A percentile compares a stretch with the other conserved stretches of the same genome.
phyloP scores from a whole-genome alignment of 2,113 vertebrate species.

The Grantiella picta region DNA sequence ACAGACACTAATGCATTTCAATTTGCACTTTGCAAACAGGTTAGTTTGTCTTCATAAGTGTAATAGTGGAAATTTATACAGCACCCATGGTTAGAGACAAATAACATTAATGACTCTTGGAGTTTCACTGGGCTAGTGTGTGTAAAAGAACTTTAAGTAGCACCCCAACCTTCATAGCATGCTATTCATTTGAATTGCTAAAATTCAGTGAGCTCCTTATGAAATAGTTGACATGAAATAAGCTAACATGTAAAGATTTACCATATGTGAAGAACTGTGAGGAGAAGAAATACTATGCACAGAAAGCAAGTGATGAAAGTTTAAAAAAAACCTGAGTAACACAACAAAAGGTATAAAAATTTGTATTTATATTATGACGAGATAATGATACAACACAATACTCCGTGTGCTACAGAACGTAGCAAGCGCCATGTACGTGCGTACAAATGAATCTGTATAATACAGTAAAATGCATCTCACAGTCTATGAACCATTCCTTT shows the following conservation, averaged over 20 bases:
- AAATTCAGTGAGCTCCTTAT: background rate
- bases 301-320: background rate
- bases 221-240: background rate
- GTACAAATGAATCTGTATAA: slow-evolving; percentile 59
- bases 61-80: background rate
- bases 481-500: slow-evolving; percentile 67
- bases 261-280: background rate
- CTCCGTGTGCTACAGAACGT: slow-evolving; percentile 65
- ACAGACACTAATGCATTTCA: background rate
- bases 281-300: background rate
- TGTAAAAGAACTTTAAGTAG: background rate
- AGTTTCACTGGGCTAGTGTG: background rate
- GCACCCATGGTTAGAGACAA: background rate
- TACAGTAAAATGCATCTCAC: slow-evolving; percentile 72
- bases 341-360: slow-evolving; percentile 83
- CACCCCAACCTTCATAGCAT: background rate
- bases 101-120: background rate
- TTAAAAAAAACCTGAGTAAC: background rate
- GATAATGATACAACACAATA: slow-evolving; percentile 79
- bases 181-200: background rate
- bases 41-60: background rate
- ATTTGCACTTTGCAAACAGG: background rate
- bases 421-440: slow-evolving; percentile 73
- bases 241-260: background rate
- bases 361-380: slow-evolving; percentile 88